A percentile compares a stretch with the other conserved stretches of the same genome.
phyloP scores from a whole-genome alignment of 2,797 vertebrate genomes.

The Sebastes variabilis region DNA sequence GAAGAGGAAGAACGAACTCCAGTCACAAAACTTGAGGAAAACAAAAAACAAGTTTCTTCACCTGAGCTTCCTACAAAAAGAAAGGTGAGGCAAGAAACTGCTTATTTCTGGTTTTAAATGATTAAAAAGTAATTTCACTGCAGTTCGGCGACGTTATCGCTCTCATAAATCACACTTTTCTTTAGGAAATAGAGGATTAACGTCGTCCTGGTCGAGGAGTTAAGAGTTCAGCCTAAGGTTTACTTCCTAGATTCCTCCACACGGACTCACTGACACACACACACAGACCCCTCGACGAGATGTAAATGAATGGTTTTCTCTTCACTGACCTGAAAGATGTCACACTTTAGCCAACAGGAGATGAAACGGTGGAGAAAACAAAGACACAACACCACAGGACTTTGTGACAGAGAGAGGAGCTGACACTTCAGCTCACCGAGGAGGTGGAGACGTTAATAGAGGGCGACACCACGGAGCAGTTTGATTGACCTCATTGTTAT shows the following conservation, averaged over 20 bases:
- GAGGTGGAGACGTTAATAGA: neutral
- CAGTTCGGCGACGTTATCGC: neutral
- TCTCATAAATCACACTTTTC: neutral
- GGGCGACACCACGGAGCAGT: neutral
- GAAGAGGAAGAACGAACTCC: neutral
- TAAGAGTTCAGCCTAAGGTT: slow-evolving; percentile 19
- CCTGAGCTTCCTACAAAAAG: slow-evolving; percentile 25
- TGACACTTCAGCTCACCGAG: neutral
- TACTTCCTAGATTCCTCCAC: slow-evolving; percentile 74
- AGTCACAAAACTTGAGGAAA: neutral
- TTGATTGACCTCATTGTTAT: slow-evolving; percentile 16
- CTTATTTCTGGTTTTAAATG: fast-evolving
- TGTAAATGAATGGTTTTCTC: neutral
- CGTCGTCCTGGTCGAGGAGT: slow-evolving; percentile 34
- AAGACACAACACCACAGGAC: neutral
- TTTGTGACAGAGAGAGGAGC: neutral
- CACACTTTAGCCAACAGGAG: neutral
- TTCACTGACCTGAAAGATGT: neutral
- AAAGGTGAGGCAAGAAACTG: neutral
- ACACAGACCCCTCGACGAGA: neutral
- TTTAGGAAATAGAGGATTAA: neutral
- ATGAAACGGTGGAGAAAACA: neutral
- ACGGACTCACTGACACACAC: neutral
- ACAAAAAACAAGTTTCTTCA: slow-evolving; percentile 16
- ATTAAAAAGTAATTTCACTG: neutral